Evolutionary conservation across 2,888 invertebrate genomes (phyloP).

Genomic region (Dione juno): DNA sequence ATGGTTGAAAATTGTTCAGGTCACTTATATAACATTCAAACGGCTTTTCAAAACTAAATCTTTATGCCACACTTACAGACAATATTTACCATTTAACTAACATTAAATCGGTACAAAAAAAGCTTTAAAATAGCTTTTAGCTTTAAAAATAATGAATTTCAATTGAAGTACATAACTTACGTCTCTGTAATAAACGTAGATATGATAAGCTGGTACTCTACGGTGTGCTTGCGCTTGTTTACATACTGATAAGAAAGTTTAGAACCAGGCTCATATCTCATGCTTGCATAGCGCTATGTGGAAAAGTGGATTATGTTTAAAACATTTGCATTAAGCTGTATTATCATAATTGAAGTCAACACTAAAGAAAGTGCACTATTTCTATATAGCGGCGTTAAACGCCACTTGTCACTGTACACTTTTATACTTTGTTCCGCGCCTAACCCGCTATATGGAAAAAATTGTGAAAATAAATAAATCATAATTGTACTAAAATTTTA

Average conservation of each 20-base stretch:
- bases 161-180: neutral
- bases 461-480: no score
- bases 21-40: neutral
- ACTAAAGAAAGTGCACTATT: no score
- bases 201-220: slow-evolving; percentile 10
- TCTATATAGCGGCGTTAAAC: no score
- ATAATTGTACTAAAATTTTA: no score
- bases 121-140: no score
- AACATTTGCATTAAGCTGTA: neutral
- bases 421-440: no score
- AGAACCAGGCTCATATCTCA: neutral
- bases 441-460: no score
- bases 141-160: no score
- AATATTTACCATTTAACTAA: no score
- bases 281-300: neutral
- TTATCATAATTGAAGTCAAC: no score
- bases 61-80: neutral
- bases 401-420: no score
- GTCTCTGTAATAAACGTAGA: neutral
- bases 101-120: neutral
- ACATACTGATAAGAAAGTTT: slow-evolving; percentile 14
- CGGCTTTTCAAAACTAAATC: neutral
- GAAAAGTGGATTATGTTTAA: neutral
- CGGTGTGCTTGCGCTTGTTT: slow-evolving; percentile 10
- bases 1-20: no score